These are phyloP conservation scores for Champsocephalus esox DNA, from an alignment of 2,797 vertebrate genomes.

Conservation along the genomic window DNA sequence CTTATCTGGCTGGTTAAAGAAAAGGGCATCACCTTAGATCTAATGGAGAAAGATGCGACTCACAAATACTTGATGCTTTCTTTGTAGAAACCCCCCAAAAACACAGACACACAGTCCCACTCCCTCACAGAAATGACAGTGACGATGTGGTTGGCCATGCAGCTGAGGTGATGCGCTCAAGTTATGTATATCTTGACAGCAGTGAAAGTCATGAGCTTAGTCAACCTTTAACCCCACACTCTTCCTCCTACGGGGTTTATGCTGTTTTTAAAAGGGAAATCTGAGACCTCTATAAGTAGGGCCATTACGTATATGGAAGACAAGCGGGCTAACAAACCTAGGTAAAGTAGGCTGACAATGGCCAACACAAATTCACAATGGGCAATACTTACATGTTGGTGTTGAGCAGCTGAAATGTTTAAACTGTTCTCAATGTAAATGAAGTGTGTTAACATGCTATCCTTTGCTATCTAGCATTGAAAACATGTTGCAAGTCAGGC, in stretches of 20 bases:
- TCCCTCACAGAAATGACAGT: constrained; percentile 12
- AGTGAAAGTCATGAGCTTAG: constrained; percentile 51
- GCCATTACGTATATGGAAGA: background rate
- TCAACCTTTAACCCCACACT: constrained; percentile 45
- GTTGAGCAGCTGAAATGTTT: background rate
- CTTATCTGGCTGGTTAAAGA: background rate
- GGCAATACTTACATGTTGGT: background rate
- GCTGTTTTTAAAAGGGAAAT: constrained; percentile 54
- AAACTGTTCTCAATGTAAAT: background rate
- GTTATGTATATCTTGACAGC: constrained; percentile 19
- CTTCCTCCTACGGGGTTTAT: constrained; percentile 31
- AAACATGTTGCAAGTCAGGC: background rate
- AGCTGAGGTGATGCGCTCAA: constrained; percentile 8
- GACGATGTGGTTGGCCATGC: constrained; percentile 6
- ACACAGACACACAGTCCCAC: background rate
- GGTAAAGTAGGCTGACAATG: background rate
- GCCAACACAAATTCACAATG: background rate
- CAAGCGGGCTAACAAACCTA: background rate
- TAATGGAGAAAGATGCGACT: background rate
- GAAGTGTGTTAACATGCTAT: background rate
- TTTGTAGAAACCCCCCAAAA: constrained; percentile 6
- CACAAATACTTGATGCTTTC: background rate
- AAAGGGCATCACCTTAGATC: background rate
- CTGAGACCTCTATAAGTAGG: constrained; percentile 23
- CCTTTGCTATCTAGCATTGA: background rate